Evolutionary conservation across 1,140 invertebrate genomes (phyloP).

Genomic region (Copidosoma floridanum): DNA sequence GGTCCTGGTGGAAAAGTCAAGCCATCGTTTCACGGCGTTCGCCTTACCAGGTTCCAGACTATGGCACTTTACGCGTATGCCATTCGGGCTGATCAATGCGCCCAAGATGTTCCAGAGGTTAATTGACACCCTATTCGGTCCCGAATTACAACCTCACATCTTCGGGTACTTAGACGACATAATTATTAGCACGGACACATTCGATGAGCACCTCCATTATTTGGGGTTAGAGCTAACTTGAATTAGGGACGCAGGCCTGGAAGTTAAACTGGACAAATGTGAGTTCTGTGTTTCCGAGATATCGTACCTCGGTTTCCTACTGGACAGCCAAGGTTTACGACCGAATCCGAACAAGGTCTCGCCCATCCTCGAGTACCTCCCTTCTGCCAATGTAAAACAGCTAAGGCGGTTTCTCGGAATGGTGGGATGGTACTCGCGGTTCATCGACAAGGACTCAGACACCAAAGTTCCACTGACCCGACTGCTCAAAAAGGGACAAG

Average conservation of each 20-base stretch:
- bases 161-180: slow-evolving; percentile 44
- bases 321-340: background rate
- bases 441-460: slow-evolving; percentile 42
- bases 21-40: slow-evolving; percentile 35
- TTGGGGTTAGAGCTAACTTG: background rate
- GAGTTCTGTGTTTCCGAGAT: slow-evolving; percentile 2
- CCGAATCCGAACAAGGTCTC: slow-evolving; percentile 7
- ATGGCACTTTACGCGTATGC: slow-evolving; percentile 38
- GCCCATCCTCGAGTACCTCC: background rate
- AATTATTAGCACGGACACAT: slow-evolving; percentile 35
- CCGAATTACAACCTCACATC: slow-evolving; percentile 25
- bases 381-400: background rate
- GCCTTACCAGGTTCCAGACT: slow-evolving; percentile 34
- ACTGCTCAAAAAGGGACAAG: background rate
- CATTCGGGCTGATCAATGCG: slow-evolving; percentile 37
- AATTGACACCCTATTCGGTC: slow-evolving; percentile 37
- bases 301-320: slow-evolving; percentile 7
- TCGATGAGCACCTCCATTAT: slow-evolving; percentile 36
- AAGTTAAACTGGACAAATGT: slow-evolving; percentile 13
- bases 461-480: slow-evolving; percentile 29
- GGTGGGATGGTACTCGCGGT: slow-evolving; percentile 41
- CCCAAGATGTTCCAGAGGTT: background rate
- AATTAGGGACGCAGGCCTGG: background rate
- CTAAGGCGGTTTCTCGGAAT: slow-evolving; percentile 34
- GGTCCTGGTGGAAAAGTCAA: background rate